phyloP scores from a whole-genome alignment of 1,140 invertebrate genomes.

The Neodiprion pinetum region DNA sequence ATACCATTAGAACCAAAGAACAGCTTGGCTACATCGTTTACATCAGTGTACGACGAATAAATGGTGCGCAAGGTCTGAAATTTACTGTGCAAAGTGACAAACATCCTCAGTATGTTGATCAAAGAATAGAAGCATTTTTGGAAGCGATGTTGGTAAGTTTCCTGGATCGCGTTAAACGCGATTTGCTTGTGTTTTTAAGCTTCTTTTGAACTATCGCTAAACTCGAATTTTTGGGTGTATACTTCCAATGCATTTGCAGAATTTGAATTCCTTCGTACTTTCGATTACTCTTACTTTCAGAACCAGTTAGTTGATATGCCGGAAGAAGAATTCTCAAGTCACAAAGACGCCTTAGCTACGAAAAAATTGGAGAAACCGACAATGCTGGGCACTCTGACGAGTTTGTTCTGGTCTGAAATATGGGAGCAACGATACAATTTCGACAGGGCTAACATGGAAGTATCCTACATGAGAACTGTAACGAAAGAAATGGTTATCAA shows the following conservation, averaged over 20 bases:
- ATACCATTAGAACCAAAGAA: slow-evolving; percentile 88
- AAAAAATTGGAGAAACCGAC: slow-evolving; percentile 91
- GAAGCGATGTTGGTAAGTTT: slow-evolving; percentile 74
- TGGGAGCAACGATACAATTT: slow-evolving; percentile 89
- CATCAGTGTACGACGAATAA: slow-evolving; percentile 82
- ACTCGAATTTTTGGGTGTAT: no score
- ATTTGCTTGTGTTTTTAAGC: not conserved
- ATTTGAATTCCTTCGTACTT: not conserved
- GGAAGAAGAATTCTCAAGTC: slow-evolving; percentile 83
- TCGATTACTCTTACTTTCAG: slow-evolving; percentile 56
- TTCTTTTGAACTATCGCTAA: no score
- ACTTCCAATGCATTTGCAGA: not conserved
- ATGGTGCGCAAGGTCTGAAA: slow-evolving; percentile 85
- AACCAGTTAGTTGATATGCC: slow-evolving; percentile 75
- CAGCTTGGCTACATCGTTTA: slow-evolving; percentile 89
- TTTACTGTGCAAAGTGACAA: slow-evolving; percentile 91
- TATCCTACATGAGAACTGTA: slow-evolving; percentile 79
- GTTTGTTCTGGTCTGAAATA: slow-evolving; percentile 87
- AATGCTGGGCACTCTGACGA: slow-evolving; percentile 73
- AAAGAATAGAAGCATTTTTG: slow-evolving; percentile 88
- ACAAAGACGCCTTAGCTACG: slow-evolving; percentile 81
- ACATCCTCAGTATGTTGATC: slow-evolving; percentile 83
- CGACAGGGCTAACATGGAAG: slow-evolving; percentile 85
- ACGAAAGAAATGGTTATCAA: slow-evolving; percentile 81
- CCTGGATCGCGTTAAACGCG: not conserved